Percentiles rank a stretch among this genome's conserved stretches.
Conservation (phyloP, 2,113 vertebrate species). For the Brachyhypopomus occidentalis region DNA sequence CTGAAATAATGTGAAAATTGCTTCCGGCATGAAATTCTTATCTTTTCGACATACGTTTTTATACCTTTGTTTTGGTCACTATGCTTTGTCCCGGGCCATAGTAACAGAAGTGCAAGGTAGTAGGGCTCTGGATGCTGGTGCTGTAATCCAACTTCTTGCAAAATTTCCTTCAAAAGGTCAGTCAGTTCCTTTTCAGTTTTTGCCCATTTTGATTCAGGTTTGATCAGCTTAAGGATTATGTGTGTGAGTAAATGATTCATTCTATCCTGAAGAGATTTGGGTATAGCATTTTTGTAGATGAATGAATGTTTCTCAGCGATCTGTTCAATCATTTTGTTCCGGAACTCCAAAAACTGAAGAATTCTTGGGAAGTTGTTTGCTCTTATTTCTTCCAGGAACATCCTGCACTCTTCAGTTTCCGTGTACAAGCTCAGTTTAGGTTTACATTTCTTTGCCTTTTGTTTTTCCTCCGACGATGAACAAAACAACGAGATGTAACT, state of each 20-base stretch:
- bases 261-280: conserved; percentile 41
- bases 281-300: background rate
- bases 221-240: conserved; percentile 54
- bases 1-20: background rate
- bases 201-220: conserved; percentile 41
- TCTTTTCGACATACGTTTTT: conserved; percentile 48
- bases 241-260: conserved; percentile 62
- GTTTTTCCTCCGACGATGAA: background rate
- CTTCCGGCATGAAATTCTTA: conserved; percentile 44
- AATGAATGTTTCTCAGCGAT: conserved; percentile 54
- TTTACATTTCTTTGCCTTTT: conserved; percentile 1
- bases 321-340: background rate
- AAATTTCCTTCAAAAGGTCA: conserved; percentile 1
- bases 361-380: conserved; percentile 62
- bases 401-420: conserved; percentile 15
- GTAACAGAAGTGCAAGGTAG: conserved; percentile 61
- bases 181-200: conserved; percentile 29
- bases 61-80: conserved; percentile 50
- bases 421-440: conserved; percentile 34
- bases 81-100: conserved; percentile 57
- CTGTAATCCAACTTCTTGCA: conserved; percentile 49
- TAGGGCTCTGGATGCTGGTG: conserved; percentile 58
- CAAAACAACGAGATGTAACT: conserved; percentile 45
- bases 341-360: conserved; percentile 53
- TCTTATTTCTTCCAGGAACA: conserved; percentile 53